Conservation (phyloP, 2,888 invertebrate species). For the Masnerella sp. region DNA sequence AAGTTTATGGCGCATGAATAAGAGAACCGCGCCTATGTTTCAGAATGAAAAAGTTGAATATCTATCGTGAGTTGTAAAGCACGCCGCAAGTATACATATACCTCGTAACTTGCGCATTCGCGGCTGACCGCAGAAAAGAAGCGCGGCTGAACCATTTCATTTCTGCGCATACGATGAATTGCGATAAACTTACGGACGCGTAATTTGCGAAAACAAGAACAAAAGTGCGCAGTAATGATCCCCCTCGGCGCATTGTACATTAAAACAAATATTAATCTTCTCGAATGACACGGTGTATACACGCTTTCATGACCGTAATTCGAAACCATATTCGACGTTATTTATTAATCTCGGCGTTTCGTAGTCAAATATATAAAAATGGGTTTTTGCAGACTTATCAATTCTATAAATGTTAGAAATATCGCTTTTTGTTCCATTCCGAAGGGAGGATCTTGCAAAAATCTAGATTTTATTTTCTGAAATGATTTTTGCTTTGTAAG, state of each 20-base stretch:
- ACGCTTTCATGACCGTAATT: not conserved
- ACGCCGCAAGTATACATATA: conserved; percentile 37
- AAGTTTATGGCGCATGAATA: conserved; percentile 45
- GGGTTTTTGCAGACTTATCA: no score
- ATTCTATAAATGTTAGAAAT: no score
- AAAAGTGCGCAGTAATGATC: conserved; percentile 32
- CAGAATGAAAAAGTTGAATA: conserved; percentile 48
- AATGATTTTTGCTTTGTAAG: no score
- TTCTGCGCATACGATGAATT: conserved; percentile 62
- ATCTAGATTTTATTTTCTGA: no score
- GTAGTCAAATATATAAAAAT: not conserved
- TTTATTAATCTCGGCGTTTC: conserved; percentile 1
- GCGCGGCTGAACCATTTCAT: conserved; percentile 68
- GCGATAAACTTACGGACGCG: conserved; percentile 44
- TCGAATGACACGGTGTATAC: conserved; percentile 8
- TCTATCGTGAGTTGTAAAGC: conserved; percentile 53
- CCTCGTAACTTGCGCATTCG: conserved; percentile 62
- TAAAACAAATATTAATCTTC: conserved; percentile 45
- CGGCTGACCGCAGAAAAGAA: conserved; percentile 70
- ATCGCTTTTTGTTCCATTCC: no score
- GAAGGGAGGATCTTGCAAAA: no score
- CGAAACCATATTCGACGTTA: not conserved
- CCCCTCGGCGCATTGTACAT: conserved; percentile 18
- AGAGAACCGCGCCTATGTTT: conserved; percentile 34
- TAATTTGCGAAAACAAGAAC: conserved; percentile 37